Conservation (phyloP, 2,888 invertebrate species). For the Drosophila kanekoi region DNA sequence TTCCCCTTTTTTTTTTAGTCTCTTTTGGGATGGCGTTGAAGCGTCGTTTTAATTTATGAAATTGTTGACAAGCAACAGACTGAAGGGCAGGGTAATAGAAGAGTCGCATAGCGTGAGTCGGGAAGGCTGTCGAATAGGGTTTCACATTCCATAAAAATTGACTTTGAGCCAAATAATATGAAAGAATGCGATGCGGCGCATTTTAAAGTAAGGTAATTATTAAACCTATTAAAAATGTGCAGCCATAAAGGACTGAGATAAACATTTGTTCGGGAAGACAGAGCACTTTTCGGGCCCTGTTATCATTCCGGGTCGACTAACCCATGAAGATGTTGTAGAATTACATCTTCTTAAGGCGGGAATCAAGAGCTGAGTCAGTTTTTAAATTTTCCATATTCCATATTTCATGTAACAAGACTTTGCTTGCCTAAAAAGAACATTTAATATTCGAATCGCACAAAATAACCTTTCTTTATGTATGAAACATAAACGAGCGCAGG, state of each 20-base stretch:
- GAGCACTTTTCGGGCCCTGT: too few relatives aligned
- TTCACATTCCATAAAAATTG: conserved; percentile 8
- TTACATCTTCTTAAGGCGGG: too few relatives aligned
- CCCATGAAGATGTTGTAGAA: too few relatives aligned
- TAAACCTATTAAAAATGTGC: neutral
- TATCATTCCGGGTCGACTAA: too few relatives aligned
- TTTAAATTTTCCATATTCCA: too few relatives aligned
- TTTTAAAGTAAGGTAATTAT: neutral
- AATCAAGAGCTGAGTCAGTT: too few relatives aligned
- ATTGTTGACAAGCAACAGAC: conserved; percentile 50
- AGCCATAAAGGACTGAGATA: neutral
- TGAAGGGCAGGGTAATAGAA: neutral
- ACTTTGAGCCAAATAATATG: neutral
- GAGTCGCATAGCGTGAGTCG: neutral
- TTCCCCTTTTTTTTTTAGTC: neutral
- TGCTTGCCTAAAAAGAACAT: too few relatives aligned
- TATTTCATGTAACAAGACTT: too few relatives aligned
- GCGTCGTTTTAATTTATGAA: conserved; percentile 72
- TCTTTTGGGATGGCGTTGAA: conserved; percentile 40
- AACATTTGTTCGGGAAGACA: too few relatives aligned
- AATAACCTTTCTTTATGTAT: neutral
- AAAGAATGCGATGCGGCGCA: neutral
- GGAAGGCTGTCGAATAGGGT: neutral
- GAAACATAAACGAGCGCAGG: neutral
- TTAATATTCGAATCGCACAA: too few relatives aligned